Base-by-base conservation (phyloP, 53 echinoderm and acorn worm genomes). In the Echinarachnius parma region DNA sequence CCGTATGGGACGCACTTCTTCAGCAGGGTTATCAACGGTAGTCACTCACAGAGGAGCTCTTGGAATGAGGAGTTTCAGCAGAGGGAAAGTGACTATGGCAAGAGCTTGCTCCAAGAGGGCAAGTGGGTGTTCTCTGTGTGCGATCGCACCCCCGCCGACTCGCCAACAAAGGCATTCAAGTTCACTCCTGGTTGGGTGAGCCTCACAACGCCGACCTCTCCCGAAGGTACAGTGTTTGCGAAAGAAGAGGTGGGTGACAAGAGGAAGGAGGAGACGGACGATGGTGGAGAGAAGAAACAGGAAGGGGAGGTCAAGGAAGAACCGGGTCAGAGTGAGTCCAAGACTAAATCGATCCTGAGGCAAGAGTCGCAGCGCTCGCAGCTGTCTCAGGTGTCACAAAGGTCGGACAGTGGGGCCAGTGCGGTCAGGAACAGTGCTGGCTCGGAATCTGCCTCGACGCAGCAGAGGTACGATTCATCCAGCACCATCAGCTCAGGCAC, bases 181-280 rank as follows among this genome's bases (percentile, higher is more conserved):
- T 98, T 98, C 46, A 98, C 98, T 0, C 81, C 84, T 9, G 98
- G 91, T 16, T 98, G 83, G 79, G 84, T 95, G 21, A 61, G 71
- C 8, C 47, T 60, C 23, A 54, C 74, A 26, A 65, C 59, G 37
- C 80, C 89, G 8, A 86, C 55, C 31, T 60, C 83, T 34, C 78
- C 86, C 0, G 76, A 82, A 34, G 84, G 78, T 9, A 18, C 77
- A 1, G 28, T 28, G 35, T n/a, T n/a, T n/a, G n/a, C n/a, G n/a
- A n/a, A n/a, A n/a, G n/a, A n/a, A n/a, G n/a, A n/a, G n/a, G n/a
- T n/a, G n/a, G 56, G 34, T 23, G 75, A 58, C 18, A 25, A 57
- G 55, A 27, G n/a, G 3, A 46, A 48, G 63, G 13, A 25, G 2
- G 64, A 39, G 28, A 37, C 18, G 35, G 63, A 78, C 5, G 57